These are phyloP conservation scores for Enteromius viviparus DNA, from an alignment of 2,797 vertebrate species.

Conservation along the genomic window DNA sequence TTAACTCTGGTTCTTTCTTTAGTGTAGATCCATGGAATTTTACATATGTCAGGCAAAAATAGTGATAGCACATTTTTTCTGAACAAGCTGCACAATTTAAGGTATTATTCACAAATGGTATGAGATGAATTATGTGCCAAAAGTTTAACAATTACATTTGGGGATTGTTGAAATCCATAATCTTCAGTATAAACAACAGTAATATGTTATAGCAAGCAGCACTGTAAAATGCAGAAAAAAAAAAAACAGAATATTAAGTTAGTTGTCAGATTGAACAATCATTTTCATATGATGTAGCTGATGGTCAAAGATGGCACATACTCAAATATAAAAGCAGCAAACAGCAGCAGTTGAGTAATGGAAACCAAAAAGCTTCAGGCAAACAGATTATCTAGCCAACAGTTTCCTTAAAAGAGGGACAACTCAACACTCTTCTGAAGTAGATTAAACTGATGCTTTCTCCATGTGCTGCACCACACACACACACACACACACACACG, in stretches of 20 bases:
- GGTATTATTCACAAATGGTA: not conserved
- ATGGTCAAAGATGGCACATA: conserved; percentile 15
- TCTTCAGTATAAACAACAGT: not conserved
- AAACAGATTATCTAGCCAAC: conserved; percentile 17
- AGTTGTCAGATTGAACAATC: conserved; percentile 13
- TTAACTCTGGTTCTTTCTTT: not conserved
- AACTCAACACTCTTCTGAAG: conserved; percentile 38
- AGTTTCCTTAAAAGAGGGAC: conserved; percentile 26
- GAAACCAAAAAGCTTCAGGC: conserved; percentile 30
- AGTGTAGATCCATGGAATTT: not conserved
- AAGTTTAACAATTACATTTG: not conserved
- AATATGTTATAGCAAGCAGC: not conserved
- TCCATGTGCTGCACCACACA: conserved; percentile 65
- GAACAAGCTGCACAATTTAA: not conserved
- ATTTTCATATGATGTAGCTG: conserved; percentile 9
- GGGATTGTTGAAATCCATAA: not conserved
- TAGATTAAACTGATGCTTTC: conserved; percentile 60
- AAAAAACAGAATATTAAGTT: not conserved
- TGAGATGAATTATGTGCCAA: not conserved
- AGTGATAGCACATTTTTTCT: conserved; percentile 5
- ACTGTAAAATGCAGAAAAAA: not conserved
- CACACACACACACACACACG: conserved; percentile 31
- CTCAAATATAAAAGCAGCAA: conserved; percentile 21
- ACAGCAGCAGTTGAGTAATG: conserved; percentile 40
- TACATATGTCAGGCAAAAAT: not conserved